A percentile compares a stretch with the other conserved stretches of the same genome.
These are phyloP conservation scores for Nomada flava DNA, from an alignment of 2,888 invertebrate genomes.

Conservation along the genomic window DNA sequence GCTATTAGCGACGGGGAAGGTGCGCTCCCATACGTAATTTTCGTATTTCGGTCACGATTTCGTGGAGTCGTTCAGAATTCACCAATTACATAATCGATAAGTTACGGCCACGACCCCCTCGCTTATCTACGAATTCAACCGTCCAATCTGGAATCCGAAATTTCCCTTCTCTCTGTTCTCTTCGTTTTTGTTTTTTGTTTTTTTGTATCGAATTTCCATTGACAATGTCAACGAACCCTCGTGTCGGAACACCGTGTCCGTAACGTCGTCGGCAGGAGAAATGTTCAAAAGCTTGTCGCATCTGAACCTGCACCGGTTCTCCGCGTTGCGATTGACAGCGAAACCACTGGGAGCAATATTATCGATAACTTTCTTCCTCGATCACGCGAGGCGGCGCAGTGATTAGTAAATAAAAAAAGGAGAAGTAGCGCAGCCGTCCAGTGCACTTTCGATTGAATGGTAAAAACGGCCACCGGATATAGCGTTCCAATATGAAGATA, in stretches of 20 bases:
- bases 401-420: slow-evolving; percentile 6
- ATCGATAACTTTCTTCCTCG: slow-evolving; percentile 39
- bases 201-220: background rate
- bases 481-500: slow-evolving; percentile 19
- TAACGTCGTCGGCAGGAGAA: background rate
- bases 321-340: slow-evolving; percentile 11
- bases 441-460: slow-evolving; percentile 35
- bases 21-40: slow-evolving; percentile 37
- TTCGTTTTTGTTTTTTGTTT: background rate
- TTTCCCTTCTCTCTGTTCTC: background rate
- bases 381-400: background rate
- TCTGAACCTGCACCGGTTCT: background rate
- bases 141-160: slow-evolving; percentile 11
- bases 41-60: slow-evolving; percentile 40
- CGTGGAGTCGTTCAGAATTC: slow-evolving; percentile 25
- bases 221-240: background rate
- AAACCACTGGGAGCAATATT: slow-evolving; percentile 1
- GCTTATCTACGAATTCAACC: slow-evolving; percentile 6
- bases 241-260: background rate
- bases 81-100: slow-evolving; percentile 14
- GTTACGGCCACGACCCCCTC: background rate
- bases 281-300: background rate
- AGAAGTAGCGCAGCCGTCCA: slow-evolving; percentile 20
- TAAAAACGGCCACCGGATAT: slow-evolving; percentile 38
- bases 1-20: slow-evolving; percentile 47